Evolutionary conservation across 2,888 invertebrate genomes (phyloP).

Genomic region (Mythimna impura): DNA sequence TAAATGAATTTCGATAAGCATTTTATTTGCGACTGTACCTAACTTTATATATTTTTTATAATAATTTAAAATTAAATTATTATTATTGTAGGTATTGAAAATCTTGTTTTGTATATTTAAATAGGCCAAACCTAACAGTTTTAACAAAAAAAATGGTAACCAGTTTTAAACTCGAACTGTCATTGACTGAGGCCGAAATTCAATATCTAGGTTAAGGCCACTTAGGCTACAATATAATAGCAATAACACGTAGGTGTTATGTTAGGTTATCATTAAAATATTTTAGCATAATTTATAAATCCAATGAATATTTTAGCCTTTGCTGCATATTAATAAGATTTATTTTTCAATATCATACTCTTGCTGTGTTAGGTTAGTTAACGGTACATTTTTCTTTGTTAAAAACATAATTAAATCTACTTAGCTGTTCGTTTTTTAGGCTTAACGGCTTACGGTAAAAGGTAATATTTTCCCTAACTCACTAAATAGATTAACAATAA

Average conservation of each 20-base stretch:
- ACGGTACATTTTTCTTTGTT: background rate
- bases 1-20: slow-evolving; percentile 1
- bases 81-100: too few relatives aligned
- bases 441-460: background rate
- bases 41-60: background rate
- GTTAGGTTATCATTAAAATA: slow-evolving; percentile 29
- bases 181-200: slow-evolving; percentile 67
- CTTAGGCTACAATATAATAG: slow-evolving; percentile 42
- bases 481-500: background rate
- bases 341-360: background rate
- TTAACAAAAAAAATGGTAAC: slow-evolving; percentile 28
- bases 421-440: background rate
- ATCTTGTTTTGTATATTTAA: too few relatives aligned
- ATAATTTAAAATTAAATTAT: too few relatives aligned
- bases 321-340: background rate
- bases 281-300: slow-evolving; percentile 39
- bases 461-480: background rate
- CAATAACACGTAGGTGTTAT: slow-evolving; percentile 48
- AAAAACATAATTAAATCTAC: background rate
- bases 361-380: background rate
- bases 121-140: background rate
- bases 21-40: slow-evolving; percentile 10
- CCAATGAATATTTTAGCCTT: slow-evolving; percentile 39
- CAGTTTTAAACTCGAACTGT: slow-evolving; percentile 31
- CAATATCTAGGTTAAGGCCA: slow-evolving; percentile 75